Evolutionary conservation across 1,140 invertebrate genomes (phyloP), one percentile per base, ranked within the genome.

Genomic region (Paracyclopina nana): DNA sequence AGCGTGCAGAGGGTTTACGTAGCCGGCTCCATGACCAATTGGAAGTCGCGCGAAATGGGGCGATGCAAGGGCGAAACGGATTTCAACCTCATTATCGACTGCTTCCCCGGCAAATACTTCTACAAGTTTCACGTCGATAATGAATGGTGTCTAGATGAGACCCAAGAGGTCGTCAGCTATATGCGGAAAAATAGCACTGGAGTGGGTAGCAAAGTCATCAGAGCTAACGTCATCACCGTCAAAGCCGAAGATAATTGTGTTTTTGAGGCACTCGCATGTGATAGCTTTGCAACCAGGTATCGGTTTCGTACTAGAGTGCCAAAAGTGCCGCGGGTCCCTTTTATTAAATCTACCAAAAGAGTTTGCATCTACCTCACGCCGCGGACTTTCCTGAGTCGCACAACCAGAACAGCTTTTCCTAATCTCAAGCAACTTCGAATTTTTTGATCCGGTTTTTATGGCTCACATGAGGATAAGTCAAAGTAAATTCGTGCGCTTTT

Each of bases 241-340:
- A 14, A 48, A 28, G 25, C 16, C 6, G 16, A 24, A 2, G 45
- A 48, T 30, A 26, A 28, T 20, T 24, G 30, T 26, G 45, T 48
- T 24, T 48, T 48, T 14, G 27, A 48, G 16, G 45, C 45, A 16
- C 30, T 48, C 16, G 45, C 16, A n/a, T 48, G 45, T 48, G 45
- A 48, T 29, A 26, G 20, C 24, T 30, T 48, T 12, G 16, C 27
- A 12, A 24, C 30, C 14, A 48, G 30, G 28, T 24, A 48, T n/a
- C n/a, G n/a, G n/a, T n/a, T n/a, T n/a, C n/a, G n/a, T n/a, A n/a
- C n/a, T n/a, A n/a, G n/a, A n/a, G n/a, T n/a, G n/a, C n/a, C n/a
- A n/a, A n/a, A n/a, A n/a, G n/a, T n/a, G n/a, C n/a, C n/a, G n/a
- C n/a, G n/a, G n/a, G n/a, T n/a, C n/a, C n/a, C n/a, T n/a, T n/a